A percentile compares a stretch with the other conserved stretches of the same genome.
Evolutionary conservation across 2,888 invertebrate genomes (phyloP).

Genomic region (Conops quadrifasciatus): DNA sequence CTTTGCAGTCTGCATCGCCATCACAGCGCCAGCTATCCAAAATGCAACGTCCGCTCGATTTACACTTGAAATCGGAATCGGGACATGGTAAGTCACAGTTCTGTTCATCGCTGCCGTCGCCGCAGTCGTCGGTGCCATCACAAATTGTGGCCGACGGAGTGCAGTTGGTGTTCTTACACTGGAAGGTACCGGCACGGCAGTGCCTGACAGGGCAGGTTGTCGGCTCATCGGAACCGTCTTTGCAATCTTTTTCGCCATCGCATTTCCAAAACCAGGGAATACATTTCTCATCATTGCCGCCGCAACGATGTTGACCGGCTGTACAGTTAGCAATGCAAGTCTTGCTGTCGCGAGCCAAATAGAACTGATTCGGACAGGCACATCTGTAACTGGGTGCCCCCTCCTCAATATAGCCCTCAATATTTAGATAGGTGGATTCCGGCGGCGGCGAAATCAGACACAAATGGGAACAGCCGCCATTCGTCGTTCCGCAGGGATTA

Average conservation of each 20-base stretch:
- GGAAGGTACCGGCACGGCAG: slow-evolving; percentile 91
- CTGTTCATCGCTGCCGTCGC: slow-evolving; percentile 87
- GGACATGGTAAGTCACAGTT: slow-evolving; percentile 88
- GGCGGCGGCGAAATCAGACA: slow-evolving; percentile 88
- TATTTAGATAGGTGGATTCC: slow-evolving; percentile 78
- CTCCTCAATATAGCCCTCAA: slow-evolving; percentile 82
- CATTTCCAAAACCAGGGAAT: slow-evolving; percentile 85
- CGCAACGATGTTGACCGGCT: slow-evolving; percentile 70
- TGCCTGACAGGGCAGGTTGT: slow-evolving; percentile 82
- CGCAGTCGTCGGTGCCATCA: slow-evolving; percentile 92
- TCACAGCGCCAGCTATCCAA: slow-evolving; percentile 92
- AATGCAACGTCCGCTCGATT: slow-evolving; percentile 86
- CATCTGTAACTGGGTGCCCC: slow-evolving; percentile 84
- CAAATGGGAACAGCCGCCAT: slow-evolving; percentile 96
- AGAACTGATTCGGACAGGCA: slow-evolving; percentile 95
- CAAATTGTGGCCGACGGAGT: slow-evolving; percentile 93
- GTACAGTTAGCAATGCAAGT: slow-evolving; percentile 97
- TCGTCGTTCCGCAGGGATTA: slow-evolving; percentile 91
- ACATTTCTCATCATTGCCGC: slow-evolving; percentile 73
- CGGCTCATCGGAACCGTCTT: slow-evolving; percentile 91
- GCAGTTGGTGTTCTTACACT: slow-evolving; percentile 92
- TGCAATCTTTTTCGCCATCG: slow-evolving; percentile 92
- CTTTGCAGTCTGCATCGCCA: slow-evolving; percentile 93
- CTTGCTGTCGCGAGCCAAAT: slow-evolving; percentile 79
- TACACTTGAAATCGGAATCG: slow-evolving; percentile 89